phyloP scores from a whole-genome alignment of 2,888 invertebrate genomes.

The Amblyteles armatorius region DNA sequence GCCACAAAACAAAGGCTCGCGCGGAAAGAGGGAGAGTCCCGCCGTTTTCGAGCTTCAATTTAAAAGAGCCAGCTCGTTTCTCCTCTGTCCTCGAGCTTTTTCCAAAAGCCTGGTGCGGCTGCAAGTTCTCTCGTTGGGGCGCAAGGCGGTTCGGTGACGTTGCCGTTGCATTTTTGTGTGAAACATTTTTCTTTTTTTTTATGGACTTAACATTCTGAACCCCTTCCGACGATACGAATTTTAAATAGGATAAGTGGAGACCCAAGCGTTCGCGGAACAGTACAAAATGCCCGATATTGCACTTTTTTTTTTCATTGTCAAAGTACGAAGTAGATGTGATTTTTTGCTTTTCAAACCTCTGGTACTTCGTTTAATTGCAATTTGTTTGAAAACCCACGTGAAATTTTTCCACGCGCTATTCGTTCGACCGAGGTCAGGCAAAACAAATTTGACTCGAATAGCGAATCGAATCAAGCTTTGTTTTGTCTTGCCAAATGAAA shows the following conservation, averaged over 20 bases:
- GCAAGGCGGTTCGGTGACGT: conserved; percentile 17
- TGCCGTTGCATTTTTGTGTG: conserved; percentile 4
- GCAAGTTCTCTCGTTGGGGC: conserved; percentile 5
- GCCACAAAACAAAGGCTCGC: conserved; percentile 43
- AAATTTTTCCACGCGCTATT: too few relatives aligned
- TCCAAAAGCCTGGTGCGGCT: conserved; percentile 13
- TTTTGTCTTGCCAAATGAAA: too few relatives aligned
- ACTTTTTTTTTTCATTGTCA: neutral
- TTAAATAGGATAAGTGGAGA: too few relatives aligned
- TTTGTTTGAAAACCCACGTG: too few relatives aligned
- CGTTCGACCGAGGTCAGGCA: too few relatives aligned
- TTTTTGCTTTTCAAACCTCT: too few relatives aligned
- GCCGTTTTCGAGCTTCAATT: conserved; percentile 23
- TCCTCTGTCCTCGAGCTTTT: conserved; percentile 31
- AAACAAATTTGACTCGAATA: too few relatives aligned
- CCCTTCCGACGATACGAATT: neutral
- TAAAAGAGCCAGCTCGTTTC: conserved; percentile 38
- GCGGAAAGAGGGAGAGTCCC: neutral
- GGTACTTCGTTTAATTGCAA: too few relatives aligned
- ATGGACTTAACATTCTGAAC: conserved; percentile 25
- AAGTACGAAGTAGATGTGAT: neutral
- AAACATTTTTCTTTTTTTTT: neutral
- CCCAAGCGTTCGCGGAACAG: too few relatives aligned
- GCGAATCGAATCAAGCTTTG: too few relatives aligned
- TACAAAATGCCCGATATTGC: too few relatives aligned